A percentile compares a stretch with the other conserved stretches of the same genome.
Conservation (phyloP, 2,888 invertebrate species). For the Drosophila melanocephala region DNA sequence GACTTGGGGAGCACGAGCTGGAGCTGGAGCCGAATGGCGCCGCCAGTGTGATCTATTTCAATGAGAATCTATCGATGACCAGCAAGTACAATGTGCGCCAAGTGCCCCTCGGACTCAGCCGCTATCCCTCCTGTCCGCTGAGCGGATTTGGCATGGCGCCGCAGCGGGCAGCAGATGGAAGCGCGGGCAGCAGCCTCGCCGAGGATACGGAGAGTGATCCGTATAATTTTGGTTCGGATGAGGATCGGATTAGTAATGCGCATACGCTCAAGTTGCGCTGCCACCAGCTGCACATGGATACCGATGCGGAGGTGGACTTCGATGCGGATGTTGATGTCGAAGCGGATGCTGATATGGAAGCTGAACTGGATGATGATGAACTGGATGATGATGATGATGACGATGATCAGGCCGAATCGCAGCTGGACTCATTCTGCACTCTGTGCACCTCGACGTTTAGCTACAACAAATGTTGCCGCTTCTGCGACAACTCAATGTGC, state of each 20-base stretch:
- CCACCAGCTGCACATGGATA: slow-evolving; percentile 22
- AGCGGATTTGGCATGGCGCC: slow-evolving; percentile 63
- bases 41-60: slow-evolving; percentile 84
- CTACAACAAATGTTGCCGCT: slow-evolving; percentile 84
- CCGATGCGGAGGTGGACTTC: slow-evolving; percentile 2
- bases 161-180: slow-evolving; percentile 42
- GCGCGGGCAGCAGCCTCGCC: slow-evolving; percentile 65
- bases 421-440: slow-evolving; percentile 84
- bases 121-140: slow-evolving; percentile 75
- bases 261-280: slow-evolving; percentile 56
- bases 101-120: slow-evolving; percentile 66
- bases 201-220: slow-evolving; percentile 79
- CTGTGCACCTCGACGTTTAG: slow-evolving; percentile 85
- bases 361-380: slow-evolving; percentile 16
- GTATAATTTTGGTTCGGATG: slow-evolving; percentile 83
- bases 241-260: slow-evolving; percentile 71
- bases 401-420: slow-evolving; percentile 67
- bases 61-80: slow-evolving; percentile 85
- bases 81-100: slow-evolving; percentile 83
- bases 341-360: slow-evolving; percentile 31
- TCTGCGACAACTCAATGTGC: slow-evolving; percentile 84
- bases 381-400: slow-evolving; percentile 43
- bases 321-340: slow-evolving; percentile 30
- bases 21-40: slow-evolving; percentile 26
- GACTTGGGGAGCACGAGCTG: slow-evolving; percentile 3